Base-by-base conservation (phyloP, 2,797 vertebrate genomes). In the Pseudomugil tenellus region DNA sequence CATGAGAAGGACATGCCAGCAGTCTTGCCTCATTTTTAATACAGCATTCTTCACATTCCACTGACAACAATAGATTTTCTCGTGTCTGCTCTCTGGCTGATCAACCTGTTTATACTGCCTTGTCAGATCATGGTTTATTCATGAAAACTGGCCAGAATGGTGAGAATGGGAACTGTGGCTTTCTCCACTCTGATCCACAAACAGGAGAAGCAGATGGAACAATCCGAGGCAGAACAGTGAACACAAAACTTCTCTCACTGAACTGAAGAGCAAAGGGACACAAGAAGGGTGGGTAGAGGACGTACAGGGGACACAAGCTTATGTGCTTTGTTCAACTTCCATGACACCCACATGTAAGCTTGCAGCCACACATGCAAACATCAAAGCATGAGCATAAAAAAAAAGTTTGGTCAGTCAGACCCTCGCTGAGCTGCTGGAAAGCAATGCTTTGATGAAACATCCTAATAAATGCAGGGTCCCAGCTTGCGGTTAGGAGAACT, bases 31-130 rank as follows among this genome's bases (percentile, higher is more conserved):
- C 67, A 72, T 74, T 58, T 85, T 84, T 85, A 64, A 87, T 63
- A 61, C 60, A 32, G 74, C 86, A 90, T 90, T 89, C 79, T 74
- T 77, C 51, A 31, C 84, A 92, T 90, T 80, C 83, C 81, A 32
- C 53, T 29, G 19, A 79, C 72, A 90, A 92, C 87, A 91, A 91
- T 87, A 89, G 84, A 89, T 81, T 77, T 80, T 84, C 75, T 77
- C 43, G 7, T 52, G 62, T 86, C 76, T 53, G 57, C 70, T 77
- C 71, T 74, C 69, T 34, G 64, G 75, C 81, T 70, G 59, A 84
- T 83, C 72, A 70, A 72, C 64, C 79, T 84, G 87, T 91, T 90
- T 89, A 89, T 51, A 68, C 85, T 84, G 81, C 68, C 78, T 80
- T 77, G 82, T 84, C 84, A 81, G 71, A 83, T 88, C 72, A 51